These are phyloP conservation scores for Synergus umbraculus DNA, from an alignment of 2,888 invertebrate species.

Conservation along the genomic window DNA sequence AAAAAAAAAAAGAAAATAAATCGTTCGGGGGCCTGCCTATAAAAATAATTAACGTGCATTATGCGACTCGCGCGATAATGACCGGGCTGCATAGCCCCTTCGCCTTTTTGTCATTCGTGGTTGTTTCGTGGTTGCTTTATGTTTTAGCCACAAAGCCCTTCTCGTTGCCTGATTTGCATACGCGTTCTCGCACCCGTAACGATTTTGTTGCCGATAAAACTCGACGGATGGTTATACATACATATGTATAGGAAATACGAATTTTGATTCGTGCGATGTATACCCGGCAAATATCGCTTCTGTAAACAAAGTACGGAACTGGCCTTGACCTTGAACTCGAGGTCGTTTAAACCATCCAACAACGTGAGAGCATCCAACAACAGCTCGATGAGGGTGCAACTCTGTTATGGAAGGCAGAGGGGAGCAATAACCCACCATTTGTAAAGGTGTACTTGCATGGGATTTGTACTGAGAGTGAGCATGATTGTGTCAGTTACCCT, in stretches of 20 bases:
- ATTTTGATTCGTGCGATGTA: not conserved
- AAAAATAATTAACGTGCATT: conserved; percentile 53
- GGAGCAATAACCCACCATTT: not conserved
- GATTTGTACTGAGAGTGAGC: not conserved
- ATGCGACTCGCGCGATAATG: conserved; percentile 47
- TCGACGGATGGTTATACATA: not conserved
- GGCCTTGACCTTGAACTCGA: not conserved
- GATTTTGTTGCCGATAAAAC: conserved; percentile 17
- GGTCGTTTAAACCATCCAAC: not conserved
- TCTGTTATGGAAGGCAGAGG: not conserved
- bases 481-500: not conserved
- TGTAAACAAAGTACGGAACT: not conserved
- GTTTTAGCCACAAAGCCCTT: conserved; percentile 25
- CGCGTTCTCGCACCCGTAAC: conserved; percentile 7
- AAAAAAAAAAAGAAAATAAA: not conserved
- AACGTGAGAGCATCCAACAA: conserved; percentile 23
- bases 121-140: conserved; percentile 40
- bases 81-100: conserved; percentile 34
- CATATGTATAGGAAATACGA: not conserved
- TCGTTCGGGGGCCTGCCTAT: conserved; percentile 40
- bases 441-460: not conserved
- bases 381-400: conserved; percentile 4
- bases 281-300: not conserved
- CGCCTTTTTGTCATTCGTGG: conserved; percentile 30
- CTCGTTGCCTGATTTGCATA: not conserved